Evolutionary conservation across 2,113 vertebrate species (phyloP), one percentile per base, ranked within the genome.

Genomic region (Taxidea taxus): DNA sequence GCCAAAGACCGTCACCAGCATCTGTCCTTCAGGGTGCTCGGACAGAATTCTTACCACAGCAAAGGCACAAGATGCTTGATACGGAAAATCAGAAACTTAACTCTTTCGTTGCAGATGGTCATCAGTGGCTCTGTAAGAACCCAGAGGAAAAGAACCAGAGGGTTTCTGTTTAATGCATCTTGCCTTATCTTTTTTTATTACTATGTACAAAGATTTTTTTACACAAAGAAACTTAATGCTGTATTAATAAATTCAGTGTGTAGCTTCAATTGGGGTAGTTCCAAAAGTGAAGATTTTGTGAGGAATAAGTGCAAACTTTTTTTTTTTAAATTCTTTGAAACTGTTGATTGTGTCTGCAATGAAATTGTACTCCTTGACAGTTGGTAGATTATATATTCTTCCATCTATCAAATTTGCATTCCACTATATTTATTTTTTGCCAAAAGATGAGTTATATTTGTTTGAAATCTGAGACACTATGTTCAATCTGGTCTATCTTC

Each of bases 131-230:
- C 98, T 98, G 98, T 98, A 96, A 98, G 98, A 98, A 98, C 89
- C 90, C 98, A 96, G 98, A 98, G 98, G 98, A 98, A 98, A 97
- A 98, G 98, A 98, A 98, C 99, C 99, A 99, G 98, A 96, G 98
- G 99, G 99, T 99, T 99, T 99, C 99, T 99, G 99, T 99, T 99
- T 99, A 99, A 99, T 97, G 99, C 99, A 99, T 99, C 99, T 99
- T 99, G 99, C 99, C 99, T 99, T 99, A 99, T 99, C 98, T 99
- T 99, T 99, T 99, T 99, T 99, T 99, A 99, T 99, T 99, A 99
- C 99, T 99, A 99, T 99, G 99, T 99, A 99, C 99, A 99, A 99
- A 99, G 99, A 99, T 99, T 99, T 99, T 99, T 99, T 99, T 99
- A 99, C 99, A 99, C 99, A 99, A 99, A 99, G 99, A 99, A 98